Conservation (phyloP, 2,888 invertebrate species). For the Latrodectus hesperus region DNA sequence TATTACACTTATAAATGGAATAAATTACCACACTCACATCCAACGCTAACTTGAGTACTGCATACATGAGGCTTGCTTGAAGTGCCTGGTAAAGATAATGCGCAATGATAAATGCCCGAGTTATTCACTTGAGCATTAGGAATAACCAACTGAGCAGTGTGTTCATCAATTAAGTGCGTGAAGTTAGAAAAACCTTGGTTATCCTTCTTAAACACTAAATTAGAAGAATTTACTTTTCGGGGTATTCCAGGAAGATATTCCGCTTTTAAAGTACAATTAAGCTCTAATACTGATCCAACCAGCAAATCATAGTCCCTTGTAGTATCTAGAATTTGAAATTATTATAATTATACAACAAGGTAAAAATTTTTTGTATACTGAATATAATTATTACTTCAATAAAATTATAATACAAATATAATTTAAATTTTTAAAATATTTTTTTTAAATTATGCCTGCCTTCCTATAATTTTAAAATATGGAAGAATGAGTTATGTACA, state of each 20-base stretch:
- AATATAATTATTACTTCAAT: too few relatives aligned
- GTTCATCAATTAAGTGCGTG: conserved; percentile 30
- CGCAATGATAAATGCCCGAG: conserved; percentile 62
- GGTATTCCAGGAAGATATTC: not conserved
- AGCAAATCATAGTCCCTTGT: conserved; percentile 47
- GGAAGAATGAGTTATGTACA: too few relatives aligned
- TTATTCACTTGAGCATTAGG: conserved; percentile 38
- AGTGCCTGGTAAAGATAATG: conserved; percentile 31
- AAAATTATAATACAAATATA: too few relatives aligned
- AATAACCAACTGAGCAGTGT: conserved; percentile 46
- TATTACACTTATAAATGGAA: too few relatives aligned
- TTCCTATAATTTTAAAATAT: too few relatives aligned
- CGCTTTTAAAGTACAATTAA: conserved; percentile 44
- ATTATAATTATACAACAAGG: not conserved
- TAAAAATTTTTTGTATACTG: not conserved
- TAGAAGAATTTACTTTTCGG: conserved; percentile 32
- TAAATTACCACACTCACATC: conserved; percentile 59
- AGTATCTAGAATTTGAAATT: conserved; percentile 47
- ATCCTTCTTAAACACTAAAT: conserved; percentile 38
- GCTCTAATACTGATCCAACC: conserved; percentile 37
- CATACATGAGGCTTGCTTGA: conserved; percentile 45
- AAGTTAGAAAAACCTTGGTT: not conserved
- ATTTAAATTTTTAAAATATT: too few relatives aligned
- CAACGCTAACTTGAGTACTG: conserved; percentile 55
- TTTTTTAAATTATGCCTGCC: too few relatives aligned